Conservation (phyloP, 35 echinoderm and acorn worm genomes). For the Eucidaris tribuloides region DNA sequence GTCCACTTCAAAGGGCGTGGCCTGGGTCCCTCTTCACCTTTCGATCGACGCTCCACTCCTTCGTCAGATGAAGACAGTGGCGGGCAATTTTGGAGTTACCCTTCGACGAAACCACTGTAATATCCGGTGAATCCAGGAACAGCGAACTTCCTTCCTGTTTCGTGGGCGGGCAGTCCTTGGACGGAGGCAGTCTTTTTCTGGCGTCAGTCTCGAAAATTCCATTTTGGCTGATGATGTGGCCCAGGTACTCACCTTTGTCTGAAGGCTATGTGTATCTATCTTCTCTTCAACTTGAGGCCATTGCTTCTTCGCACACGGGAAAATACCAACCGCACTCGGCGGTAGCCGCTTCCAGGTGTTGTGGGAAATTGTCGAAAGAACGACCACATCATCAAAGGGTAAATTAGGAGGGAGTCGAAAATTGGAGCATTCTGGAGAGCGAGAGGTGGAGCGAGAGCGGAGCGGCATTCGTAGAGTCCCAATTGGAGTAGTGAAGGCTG, state of each 20-base stretch:
- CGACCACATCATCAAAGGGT: constrained; percentile 1
- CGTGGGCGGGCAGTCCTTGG: background rate
- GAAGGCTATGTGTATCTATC: background rate
- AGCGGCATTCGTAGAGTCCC: constrained; percentile 31
- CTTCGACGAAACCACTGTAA: constrained; percentile 14
- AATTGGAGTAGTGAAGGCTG: constrained; percentile 31
- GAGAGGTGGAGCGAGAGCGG: constrained; percentile 25
- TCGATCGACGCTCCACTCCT: background rate
- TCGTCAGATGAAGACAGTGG: constrained; percentile 29
- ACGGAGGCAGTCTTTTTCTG: constrained; percentile 8
- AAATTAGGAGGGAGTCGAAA: background rate
- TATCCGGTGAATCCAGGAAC: constrained; percentile 34
- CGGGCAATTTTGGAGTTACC: background rate
- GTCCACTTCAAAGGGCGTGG: constrained; percentile 34
- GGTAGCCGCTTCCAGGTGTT: constrained; percentile 35
- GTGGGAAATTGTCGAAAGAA: constrained; percentile 36
- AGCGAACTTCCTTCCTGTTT: background rate
- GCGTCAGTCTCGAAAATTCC: constrained; percentile 24
- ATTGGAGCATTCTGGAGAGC: constrained; percentile 26
- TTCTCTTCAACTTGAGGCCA: constrained; percentile 40
- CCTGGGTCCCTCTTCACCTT: background rate
- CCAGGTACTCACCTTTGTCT: constrained; percentile 21
- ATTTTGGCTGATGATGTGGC: constrained; percentile 28
- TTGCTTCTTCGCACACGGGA: constrained; percentile 11
- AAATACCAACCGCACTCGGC: constrained; percentile 1